Base-by-base conservation (phyloP, 1,140 invertebrate genomes). In the Diachasma alloeum region DNA sequence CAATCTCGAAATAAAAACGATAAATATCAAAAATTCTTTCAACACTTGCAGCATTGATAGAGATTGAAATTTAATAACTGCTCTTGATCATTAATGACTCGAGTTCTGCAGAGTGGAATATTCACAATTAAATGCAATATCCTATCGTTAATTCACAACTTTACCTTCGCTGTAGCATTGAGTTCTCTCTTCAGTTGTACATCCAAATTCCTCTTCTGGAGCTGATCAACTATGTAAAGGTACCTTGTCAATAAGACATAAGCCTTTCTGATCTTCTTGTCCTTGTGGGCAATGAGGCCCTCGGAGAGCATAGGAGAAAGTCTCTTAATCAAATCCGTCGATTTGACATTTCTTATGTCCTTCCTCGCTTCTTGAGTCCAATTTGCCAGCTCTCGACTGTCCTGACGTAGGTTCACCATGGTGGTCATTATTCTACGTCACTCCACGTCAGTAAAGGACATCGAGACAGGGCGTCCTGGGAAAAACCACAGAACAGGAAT, bases 361-460 rank as follows among this genome's bases (percentile, higher is more conserved):
- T 19, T 68, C 5, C 10, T 39, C 3, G 36, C 36, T 19, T 68
- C 88, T 84, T 74, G 26, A 19, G 36, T 68, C 36, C 66, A 39
- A 4, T 63, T 10, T 1, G 22, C 19, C 6, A 63, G 24, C 19
- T 63, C 24, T 26, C 22, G 59, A 26, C 24, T 63, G 59, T 63
- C 59, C 11, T 63, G 59, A 26, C 59, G 59, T 26, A 63, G 59
- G 24, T 63, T 63, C 59, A 63, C 59, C 59, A 63, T 63, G 15
- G 59, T 63, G 59, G 59, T 4, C 59, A 63, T 63, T 19, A 63
- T 31, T 63, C 19, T n/a, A 19, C 15, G 59, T 63, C 59, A 63
- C 19, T 63, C 0, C 10, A 42, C 39, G 39, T 42, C 13, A 13
- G 9, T 42, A 4, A 42, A 42, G 13, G 13, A 42, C 39, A 42